Evolutionary conservation across 2,888 invertebrate genomes (phyloP), one percentile per base, ranked within the genome.

Genomic region (Lomographa bimaculata): DNA sequence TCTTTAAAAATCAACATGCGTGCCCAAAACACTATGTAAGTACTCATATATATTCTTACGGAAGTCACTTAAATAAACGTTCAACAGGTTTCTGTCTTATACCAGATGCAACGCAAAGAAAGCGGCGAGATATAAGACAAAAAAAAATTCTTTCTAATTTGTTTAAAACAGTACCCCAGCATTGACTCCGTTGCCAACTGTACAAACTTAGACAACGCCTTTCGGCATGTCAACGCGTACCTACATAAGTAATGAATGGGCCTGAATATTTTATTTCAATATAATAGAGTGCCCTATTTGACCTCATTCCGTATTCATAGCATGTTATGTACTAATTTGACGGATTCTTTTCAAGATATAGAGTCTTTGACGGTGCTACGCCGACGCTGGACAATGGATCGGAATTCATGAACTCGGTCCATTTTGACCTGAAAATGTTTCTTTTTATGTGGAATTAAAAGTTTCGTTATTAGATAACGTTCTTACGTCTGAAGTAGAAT

Each of bases 271-370:
- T 87, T 85, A 84, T 87, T 86, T 79, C 73, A 68, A 76, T 77
- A 85, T 82, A 85, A 82, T 79, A 71, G 79, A 81, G 79, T 82
- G 81, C 84, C 82, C 81, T 76, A 79, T 80, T 81, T 82, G 81
- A 84, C 85, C 87, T 87, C 85, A 86, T 87, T 87, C 53, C 50
- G 79, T 86, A 89, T 89, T 83, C 89, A 83, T 72, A 73, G 60
- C 78, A 77, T 67, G 83, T 72, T 85, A 85, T 84, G 68, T 87
- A 85, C 86, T 82, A 84, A 87, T 89, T 86, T 82, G 82, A 84
- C 78, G 80, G 70, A 74, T 74, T 73, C 79, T 77, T 83, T 86
- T 81, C 79, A 76, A 65, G 73, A 72, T 79, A 79, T 72, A 72
- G 72, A 69, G 71, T 71, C 80, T 83, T 82, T 83, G 78, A 79